Base-by-base conservation (phyloP, 2,797 vertebrate species). In the Spondyliosoma cantharus region DNA sequence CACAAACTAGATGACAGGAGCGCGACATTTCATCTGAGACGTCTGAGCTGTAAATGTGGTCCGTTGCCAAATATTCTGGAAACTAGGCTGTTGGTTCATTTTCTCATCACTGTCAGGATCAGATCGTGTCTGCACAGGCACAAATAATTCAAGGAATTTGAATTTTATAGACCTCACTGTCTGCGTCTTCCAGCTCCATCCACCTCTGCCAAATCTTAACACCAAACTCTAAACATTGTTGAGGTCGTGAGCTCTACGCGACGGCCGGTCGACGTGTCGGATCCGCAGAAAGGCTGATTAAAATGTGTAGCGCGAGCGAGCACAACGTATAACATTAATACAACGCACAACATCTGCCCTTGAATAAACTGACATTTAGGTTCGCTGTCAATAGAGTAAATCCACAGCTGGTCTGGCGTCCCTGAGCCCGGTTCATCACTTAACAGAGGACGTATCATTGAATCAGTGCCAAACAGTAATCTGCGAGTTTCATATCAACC, bases 391-490 rank as follows among this genome's bases (percentile, higher is more conserved):
- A 59, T 20, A 60, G 58, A 53, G n/a, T 65, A 82, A 82, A 78
- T 79, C 63, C 75, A 82, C 75, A 81, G 68, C 81, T 78, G 78
- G 59, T 79, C 76, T 22, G 19, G 74, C 76, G 57, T 72, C 65
- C 64, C 71, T 78, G 22, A 14, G 45, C 24, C 71, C 43, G 60
- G 72, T 82, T 83, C 81, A 90, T 89, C 80, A 84, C 86, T 90
- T 81, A 88, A 69, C 22, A 57, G 74, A 84, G 70, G 87, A 90
- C 81, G 37, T 63, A 88, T 90, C 88, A 83, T 91, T 93, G 89
- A 91, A 87, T 86, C 70, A 24, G 25, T 71, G 83, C 87, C 90
- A 92, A 46, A 81, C 52, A 83, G 61, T 75, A 88, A 89, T 84
- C 79, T 78, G 56, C 64, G 68, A 74, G 72, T 71, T 77, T 89